phyloP scores from a whole-genome alignment of 2,797 vertebrate genomes.

The Chaetodon trifasciatus region DNA sequence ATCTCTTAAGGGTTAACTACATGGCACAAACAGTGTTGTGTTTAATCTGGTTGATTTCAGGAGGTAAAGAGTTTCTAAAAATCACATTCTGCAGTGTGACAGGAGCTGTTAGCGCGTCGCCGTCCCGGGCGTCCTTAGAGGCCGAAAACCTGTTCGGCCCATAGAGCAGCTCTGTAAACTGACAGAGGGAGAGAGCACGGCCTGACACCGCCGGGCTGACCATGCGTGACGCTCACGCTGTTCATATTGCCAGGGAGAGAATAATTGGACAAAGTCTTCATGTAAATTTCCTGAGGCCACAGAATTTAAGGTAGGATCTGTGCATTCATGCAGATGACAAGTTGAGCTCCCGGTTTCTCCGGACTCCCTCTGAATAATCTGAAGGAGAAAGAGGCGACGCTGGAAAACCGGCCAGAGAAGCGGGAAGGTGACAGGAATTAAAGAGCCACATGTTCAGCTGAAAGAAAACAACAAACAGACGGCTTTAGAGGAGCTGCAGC shows the following conservation, averaged over 20 bases:
- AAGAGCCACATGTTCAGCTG: slow-evolving; percentile 62
- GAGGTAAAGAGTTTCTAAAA: slow-evolving; percentile 25
- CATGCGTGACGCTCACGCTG: slow-evolving; percentile 76
- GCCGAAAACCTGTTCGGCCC: slow-evolving; percentile 57
- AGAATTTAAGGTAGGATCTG: slow-evolving; percentile 84
- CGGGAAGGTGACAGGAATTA: slow-evolving; percentile 73
- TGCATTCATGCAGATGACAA: slow-evolving; percentile 85
- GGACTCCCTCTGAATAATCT: slow-evolving; percentile 75
- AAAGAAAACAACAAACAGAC: slow-evolving; percentile 59
- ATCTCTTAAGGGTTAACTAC: too few relatives aligned
- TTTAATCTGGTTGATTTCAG: slow-evolving; percentile 12
- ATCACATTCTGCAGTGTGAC: slow-evolving; percentile 38
- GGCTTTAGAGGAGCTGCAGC: slow-evolving; percentile 45
- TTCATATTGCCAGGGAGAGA: slow-evolving; percentile 71
- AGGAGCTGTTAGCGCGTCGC: slow-evolving; percentile 41
- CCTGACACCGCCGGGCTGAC: slow-evolving; percentile 67
- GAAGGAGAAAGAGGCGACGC: slow-evolving; percentile 50
- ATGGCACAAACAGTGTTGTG: neutral
- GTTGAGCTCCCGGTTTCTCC: slow-evolving; percentile 79
- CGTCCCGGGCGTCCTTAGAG: slow-evolving; percentile 51
- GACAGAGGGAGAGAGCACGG: slow-evolving; percentile 44
- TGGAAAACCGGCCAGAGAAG: slow-evolving; percentile 29
- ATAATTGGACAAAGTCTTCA: slow-evolving; percentile 87
- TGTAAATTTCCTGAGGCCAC: slow-evolving; percentile 82
- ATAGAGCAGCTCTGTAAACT: slow-evolving; percentile 50